Base-by-base conservation (phyloP, 2,113 vertebrate species). In the Cavia porcellus region DNA sequence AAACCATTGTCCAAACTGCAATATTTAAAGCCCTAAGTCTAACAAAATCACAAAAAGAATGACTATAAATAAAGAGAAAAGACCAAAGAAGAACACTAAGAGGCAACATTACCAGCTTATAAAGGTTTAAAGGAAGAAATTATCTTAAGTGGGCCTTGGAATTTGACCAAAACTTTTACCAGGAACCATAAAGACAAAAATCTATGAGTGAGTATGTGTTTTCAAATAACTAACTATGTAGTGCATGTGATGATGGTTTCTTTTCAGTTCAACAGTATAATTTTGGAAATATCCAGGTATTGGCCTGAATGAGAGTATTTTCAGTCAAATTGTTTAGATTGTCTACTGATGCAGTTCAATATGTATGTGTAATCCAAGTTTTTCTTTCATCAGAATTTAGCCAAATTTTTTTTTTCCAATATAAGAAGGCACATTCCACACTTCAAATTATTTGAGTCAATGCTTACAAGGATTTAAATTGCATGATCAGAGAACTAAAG, bases 201-300 rank as follows among this genome's bases (percentile, higher is more conserved):
- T 28, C n/a, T 62, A 3, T 19, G 80, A 75, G 64, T 70, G 20
- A 72, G 0, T n/a, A 28, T 66, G 74, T 94, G 1, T n/a, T 79
- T 95, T 95, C 55, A 86, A 72, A 75, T 74, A 84, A 35, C 20
- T 82, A n/a, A 62, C 86, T 89, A n/a, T 57, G 17, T 30, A 87
- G 42, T 8, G 66, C 35, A 20, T 32, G 57, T 59, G 20, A 20
- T 79, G 8, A 77, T 66, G 20, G 59, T 47, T 75, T 89, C 68
- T 92, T 70, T 30, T 86, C 32, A 77, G 9, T 20, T 87, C 7
- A 45, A n/a, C 32, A 61, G 61, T 57, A n/a, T 11, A 12, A 3
- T 50, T 94, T n/a, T 94, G 35, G 45, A 50, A 92, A 85, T 85
- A 17, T 42, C 77, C 32, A 70, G 8, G 1, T 75, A 72, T 45